Evolutionary conservation across 1,140 invertebrate species (phyloP).

Genomic region (Tetragonula clypearis): DNA sequence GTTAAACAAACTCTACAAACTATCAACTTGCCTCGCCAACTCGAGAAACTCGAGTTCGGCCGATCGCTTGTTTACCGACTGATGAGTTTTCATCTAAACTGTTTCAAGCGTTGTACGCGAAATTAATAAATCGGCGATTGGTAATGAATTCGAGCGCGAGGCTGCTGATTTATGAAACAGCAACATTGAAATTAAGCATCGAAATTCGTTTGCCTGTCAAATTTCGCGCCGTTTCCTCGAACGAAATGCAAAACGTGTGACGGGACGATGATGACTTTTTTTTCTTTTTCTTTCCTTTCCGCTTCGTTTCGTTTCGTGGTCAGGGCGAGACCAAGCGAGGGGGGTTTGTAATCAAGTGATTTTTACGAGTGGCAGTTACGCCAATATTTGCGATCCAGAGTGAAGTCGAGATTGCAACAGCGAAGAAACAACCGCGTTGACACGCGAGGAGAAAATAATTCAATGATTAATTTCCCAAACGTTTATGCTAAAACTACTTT

Average conservation of each 20-base stretch:
- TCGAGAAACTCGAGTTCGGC: neutral
- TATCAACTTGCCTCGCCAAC: neutral
- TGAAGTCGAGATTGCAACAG: conserved; percentile 54
- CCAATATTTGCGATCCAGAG: conserved; percentile 72
- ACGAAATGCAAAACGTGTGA: conserved; percentile 27
- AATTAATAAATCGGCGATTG: too few species aligned
- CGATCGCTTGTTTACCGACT: neutral
- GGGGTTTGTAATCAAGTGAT: conserved; percentile 71
- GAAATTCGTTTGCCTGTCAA: conserved; percentile 1
- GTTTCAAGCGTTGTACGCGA: too few species aligned
- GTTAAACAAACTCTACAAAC: neutral
- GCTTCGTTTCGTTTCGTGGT: conserved; percentile 23
- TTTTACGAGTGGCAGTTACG: conserved; percentile 71
- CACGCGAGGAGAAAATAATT: neutral
- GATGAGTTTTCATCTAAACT: too few species aligned
- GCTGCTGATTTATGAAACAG: neutral
- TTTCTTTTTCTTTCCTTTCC: conserved; percentile 45
- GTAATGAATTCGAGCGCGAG: too few species aligned
- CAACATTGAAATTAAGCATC: neutral
- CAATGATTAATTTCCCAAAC: conserved; percentile 65
- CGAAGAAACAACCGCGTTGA: conserved; percentile 41
- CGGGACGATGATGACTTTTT: conserved; percentile 19
- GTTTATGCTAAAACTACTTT: conserved; percentile 50
- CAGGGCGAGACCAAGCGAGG: conserved; percentile 56
- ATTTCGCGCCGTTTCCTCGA: conserved; percentile 12